Percentiles rank a stretch among this genome's conserved stretches.
Conservation (phyloP, 2,797 vertebrate genomes). For the Hippoglossus hippoglossus region DNA sequence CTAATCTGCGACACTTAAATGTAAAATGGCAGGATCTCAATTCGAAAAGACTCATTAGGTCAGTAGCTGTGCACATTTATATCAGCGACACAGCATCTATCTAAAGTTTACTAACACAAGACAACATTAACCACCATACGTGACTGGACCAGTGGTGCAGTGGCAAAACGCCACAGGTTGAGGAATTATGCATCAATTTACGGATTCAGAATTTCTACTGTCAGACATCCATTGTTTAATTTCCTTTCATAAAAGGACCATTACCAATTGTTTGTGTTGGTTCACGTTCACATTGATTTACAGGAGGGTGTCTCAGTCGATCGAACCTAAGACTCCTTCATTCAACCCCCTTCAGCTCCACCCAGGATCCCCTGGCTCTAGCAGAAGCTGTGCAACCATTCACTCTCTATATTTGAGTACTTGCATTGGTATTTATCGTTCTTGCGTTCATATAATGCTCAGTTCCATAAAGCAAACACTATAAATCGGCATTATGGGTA, state of each 20-base stretch:
- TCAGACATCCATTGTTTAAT: no score
- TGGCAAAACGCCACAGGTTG: not conserved
- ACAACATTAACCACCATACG: no score
- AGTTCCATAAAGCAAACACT: not conserved
- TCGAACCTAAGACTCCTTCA: not conserved
- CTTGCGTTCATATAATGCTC: not conserved
- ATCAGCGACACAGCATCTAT: no score
- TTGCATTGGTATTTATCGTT: not conserved
- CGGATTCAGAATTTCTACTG: no score
- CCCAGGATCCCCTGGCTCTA: not conserved
- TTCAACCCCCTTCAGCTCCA: not conserved
- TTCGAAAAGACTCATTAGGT: not conserved
- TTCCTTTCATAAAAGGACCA: not conserved
- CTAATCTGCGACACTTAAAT: not conserved
- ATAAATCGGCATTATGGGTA: not conserved
- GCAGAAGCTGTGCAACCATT: not conserved
- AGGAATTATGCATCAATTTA: no score
- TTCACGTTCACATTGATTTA: no score
- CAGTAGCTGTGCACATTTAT: no score
- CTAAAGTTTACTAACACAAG: no score
- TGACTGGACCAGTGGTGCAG: no score
- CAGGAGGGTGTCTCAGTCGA: not conserved
- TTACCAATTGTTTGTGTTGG: no score
- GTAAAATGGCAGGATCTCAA: not conserved
- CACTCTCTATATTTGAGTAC: not conserved